Evolutionary conservation across 2,113 vertebrate species (phyloP).

Genomic region (Semnornis frantzii): DNA sequence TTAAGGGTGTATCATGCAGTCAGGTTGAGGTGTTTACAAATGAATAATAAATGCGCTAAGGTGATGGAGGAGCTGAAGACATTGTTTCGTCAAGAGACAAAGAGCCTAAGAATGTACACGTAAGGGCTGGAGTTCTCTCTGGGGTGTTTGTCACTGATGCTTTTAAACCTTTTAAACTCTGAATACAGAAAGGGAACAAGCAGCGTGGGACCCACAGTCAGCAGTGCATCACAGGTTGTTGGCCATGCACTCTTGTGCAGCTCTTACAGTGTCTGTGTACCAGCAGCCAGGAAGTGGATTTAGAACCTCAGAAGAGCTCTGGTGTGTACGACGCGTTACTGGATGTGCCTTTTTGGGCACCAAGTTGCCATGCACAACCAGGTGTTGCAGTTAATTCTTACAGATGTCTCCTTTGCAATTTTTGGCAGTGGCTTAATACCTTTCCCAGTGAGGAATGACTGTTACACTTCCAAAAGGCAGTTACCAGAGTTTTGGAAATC

Average conservation of each 20-base stretch:
- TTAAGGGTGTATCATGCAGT: fast-evolving
- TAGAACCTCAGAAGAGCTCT: background rate
- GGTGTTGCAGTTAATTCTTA: background rate
- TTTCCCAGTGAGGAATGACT: background rate
- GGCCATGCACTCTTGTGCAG: background rate
- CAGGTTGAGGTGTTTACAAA: background rate
- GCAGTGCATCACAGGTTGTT: background rate
- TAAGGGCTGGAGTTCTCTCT: background rate
- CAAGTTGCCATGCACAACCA: background rate
- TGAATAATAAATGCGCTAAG: background rate
- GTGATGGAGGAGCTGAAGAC: background rate
- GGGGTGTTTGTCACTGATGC: background rate
- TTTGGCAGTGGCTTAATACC: background rate
- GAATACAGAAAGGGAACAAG: background rate
- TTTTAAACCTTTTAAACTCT: constrained; percentile 29
- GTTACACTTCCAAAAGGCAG: background rate
- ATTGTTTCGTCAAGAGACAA: background rate
- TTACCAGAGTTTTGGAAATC: background rate
- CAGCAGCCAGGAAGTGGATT: background rate
- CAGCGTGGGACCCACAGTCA: background rate
- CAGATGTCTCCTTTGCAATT: background rate
- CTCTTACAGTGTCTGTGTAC: background rate
- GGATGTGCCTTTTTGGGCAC: background rate
- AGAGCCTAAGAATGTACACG: background rate
- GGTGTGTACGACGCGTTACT: background rate